Evolutionary conservation across 2,113 vertebrate species (phyloP), one percentile per base, ranked within the genome.

Genomic region (Dryoscopus gambensis): DNA sequence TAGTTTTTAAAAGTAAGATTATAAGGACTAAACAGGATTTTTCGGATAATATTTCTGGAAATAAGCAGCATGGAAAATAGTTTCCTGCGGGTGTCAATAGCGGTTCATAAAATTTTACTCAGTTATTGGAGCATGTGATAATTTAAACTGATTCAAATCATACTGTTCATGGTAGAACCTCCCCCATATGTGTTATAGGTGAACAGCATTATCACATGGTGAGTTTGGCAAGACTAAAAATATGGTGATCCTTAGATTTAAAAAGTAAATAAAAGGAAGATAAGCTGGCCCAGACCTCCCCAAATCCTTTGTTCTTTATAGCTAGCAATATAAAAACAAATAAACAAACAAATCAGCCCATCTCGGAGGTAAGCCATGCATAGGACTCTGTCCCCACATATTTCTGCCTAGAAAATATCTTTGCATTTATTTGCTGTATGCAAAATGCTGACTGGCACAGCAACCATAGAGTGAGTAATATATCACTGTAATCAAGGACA

Each of bases 401-500:
- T 47, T 88, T 84, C 87, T 84, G 84, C 62, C 81, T 95, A 86
- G 64, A 94, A 89, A 94, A 89, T 49, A 92, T 67, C 50, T 75
- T 50, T 50, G 13, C 10, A 10, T 68, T 90, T 71, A 57, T 76
- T 94, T 65, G 60, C 55, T 87, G 20, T 70, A 78, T 90, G 65
- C 68, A 91, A 94, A 95, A 77, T 44, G 62, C 84, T 83, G 62
- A 88, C 91, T 95, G 25, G 80, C 39, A 42, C 35, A 84, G 75
- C 71, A 90, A 75, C 56, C 20, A 40, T 39, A 30, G 56, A 89
- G 69, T 84, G 62, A 87, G 82, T 95, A 95, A 94, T 93, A 62
- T 62, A 88, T 90, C 91, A 76, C 52, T 19, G 24, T 93, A 96
- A 97, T 94, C 92, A 96, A 93, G 63, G 92, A 91, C 94, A 97